phyloP scores from a whole-genome alignment of 1,140 invertebrate genomes.

The Drosophila biarmipes region DNA sequence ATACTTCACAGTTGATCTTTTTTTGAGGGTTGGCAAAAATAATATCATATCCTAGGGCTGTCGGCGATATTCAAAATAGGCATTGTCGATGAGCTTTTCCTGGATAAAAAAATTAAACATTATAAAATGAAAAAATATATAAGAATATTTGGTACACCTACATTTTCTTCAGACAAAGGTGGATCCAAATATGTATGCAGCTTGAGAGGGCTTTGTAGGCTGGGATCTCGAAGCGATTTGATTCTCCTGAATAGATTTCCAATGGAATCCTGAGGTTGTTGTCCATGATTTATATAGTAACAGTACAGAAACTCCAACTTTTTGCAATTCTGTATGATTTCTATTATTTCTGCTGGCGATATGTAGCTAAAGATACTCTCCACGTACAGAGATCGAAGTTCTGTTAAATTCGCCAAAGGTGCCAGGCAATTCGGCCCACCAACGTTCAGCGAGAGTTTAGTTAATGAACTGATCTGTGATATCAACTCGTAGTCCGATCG shows the following conservation, averaged over 20 bases:
- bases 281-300: slow-evolving; percentile 17
- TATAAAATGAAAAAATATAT: not conserved
- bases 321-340: slow-evolving; percentile 15
- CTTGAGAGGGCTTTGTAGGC: slow-evolving; percentile 17
- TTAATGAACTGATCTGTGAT: slow-evolving; percentile 8
- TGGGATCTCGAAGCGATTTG: slow-evolving; percentile 22
- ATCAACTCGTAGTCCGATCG: slow-evolving; percentile 11
- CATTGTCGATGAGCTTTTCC: slow-evolving; percentile 16
- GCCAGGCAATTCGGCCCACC: not conserved
- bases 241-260: slow-evolving; percentile 20
- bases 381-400: slow-evolving; percentile 13
- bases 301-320: slow-evolving; percentile 21
- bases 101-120: not conserved
- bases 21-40: not conserved
- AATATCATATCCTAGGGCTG: not conserved
- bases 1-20: slow-evolving; percentile 34
- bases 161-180: slow-evolving; percentile 11
- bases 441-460: slow-evolving; percentile 5
- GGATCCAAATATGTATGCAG: slow-evolving; percentile 13
- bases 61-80: slow-evolving; percentile 12
- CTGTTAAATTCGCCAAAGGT: slow-evolving; percentile 9
- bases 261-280: slow-evolving; percentile 11
- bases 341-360: slow-evolving; percentile 11
- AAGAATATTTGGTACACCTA: not conserved
- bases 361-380: slow-evolving; percentile 23